These are phyloP conservation scores for Pangasius sanitwongsei DNA, from an alignment of 2,797 vertebrate genomes.

Conservation along the genomic window DNA sequence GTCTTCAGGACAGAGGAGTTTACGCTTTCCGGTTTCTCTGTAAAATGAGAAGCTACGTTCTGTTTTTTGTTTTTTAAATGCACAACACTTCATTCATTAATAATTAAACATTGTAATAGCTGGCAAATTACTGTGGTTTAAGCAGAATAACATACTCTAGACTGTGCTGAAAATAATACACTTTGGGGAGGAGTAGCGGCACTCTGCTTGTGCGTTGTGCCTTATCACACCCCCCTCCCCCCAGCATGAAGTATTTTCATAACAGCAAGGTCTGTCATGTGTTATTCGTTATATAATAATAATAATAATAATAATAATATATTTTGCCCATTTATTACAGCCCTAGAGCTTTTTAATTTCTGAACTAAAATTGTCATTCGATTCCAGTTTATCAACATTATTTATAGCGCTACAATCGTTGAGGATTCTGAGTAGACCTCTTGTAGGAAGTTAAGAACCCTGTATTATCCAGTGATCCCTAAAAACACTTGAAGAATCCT, in stretches of 20 bases:
- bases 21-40: background rate
- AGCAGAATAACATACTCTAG: background rate
- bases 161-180: background rate
- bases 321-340: background rate
- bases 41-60: background rate
- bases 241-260: background rate
- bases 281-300: background rate
- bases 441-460: background rate
- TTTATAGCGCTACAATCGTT: background rate
- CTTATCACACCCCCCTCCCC: background rate
- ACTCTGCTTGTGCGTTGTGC: background rate
- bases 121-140: background rate
- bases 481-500: background rate
- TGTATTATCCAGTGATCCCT: background rate
- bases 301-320: background rate
- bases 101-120: background rate
- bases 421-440: background rate
- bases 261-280: background rate
- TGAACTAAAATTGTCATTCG: background rate
- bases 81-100: background rate
- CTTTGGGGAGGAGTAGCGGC: too few relatives aligned
- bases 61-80: background rate
- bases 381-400: background rate
- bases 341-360: background rate
- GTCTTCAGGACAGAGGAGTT: background rate